phyloP scores from a whole-genome alignment of 2,113 vertebrate species.

The Oenanthe melanoleuca region DNA sequence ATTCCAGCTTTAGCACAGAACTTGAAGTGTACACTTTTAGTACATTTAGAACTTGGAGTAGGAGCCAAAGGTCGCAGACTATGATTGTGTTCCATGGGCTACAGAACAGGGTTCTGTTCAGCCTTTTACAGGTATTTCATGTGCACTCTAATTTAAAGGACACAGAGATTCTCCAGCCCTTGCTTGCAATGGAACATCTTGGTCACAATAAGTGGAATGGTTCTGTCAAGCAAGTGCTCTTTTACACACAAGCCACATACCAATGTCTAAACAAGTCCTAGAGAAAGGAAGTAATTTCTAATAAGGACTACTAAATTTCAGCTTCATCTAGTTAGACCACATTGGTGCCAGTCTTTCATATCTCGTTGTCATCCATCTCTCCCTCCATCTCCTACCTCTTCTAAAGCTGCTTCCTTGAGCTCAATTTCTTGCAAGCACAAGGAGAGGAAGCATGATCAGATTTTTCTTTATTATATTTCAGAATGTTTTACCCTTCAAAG shows the following conservation, averaged over 20 bases:
- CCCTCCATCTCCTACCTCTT: not conserved
- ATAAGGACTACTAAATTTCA: not conserved
- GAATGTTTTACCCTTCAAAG: not conserved
- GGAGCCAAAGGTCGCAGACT: not conserved
- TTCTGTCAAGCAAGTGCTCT: not conserved
- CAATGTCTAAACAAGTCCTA: not conserved
- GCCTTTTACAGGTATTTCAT: not conserved
- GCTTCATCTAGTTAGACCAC: not conserved
- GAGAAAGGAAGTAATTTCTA: not conserved
- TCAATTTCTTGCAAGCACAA: not conserved
- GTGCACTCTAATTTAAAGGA: not conserved
- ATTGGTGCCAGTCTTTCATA: not conserved
- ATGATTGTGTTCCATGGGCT: not conserved
- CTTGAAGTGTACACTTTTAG: too few species aligned
- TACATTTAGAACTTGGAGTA: not conserved
- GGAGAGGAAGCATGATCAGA: not conserved
- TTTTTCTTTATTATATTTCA: not conserved
- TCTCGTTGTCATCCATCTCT: not conserved
- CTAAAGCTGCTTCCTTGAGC: not conserved
- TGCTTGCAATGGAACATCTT: not conserved
- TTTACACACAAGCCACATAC: not conserved
- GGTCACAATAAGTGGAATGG: not conserved
- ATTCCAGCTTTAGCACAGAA: not conserved
- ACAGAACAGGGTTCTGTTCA: not conserved
- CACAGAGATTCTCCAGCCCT: not conserved